phyloP scores from a whole-genome alignment of 2,113 vertebrate species.

The Thunnus maccoyii region DNA sequence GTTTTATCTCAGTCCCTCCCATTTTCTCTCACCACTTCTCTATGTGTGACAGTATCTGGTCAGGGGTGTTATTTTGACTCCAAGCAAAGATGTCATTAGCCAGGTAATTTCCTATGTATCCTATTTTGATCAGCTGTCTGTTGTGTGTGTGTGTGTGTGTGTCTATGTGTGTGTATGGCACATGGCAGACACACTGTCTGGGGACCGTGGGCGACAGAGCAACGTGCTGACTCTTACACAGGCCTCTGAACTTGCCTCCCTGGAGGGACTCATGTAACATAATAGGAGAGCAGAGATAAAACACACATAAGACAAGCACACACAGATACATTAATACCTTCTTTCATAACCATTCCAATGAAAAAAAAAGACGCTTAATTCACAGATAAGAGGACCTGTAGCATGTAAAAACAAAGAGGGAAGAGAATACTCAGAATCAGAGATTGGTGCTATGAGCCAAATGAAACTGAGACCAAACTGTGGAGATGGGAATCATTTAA shows the following conservation, averaged over 20 bases:
- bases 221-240: slow-evolving; percentile 59
- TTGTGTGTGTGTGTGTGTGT: background rate
- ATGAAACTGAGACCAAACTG: slow-evolving; percentile 32
- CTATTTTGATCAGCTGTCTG: slow-evolving; percentile 17
- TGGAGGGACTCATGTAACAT: slow-evolving; percentile 76
- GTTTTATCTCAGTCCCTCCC: slow-evolving; percentile 26
- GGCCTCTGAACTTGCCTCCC: slow-evolving; percentile 68
- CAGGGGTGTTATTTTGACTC: slow-evolving; percentile 19
- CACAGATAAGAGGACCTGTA: background rate
- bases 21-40: slow-evolving; percentile 66
- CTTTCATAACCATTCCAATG: background rate
- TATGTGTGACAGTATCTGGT: slow-evolving; percentile 24
- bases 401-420: slow-evolving; percentile 3
- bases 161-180: slow-evolving; percentile 42
- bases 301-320: slow-evolving; percentile 12
- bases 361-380: slow-evolving; percentile 10
- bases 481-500: slow-evolving; percentile 38
- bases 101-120: slow-evolving; percentile 35
- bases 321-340: slow-evolving; percentile 15
- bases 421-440: background rate
- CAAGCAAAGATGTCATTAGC: background rate
- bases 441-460: slow-evolving; percentile 3
- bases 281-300: slow-evolving; percentile 41
- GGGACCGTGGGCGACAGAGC: slow-evolving; percentile 60
- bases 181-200: slow-evolving; percentile 67